Base-by-base conservation (phyloP, 2,113 vertebrate species). In the Rhombomys opimus region DNA sequence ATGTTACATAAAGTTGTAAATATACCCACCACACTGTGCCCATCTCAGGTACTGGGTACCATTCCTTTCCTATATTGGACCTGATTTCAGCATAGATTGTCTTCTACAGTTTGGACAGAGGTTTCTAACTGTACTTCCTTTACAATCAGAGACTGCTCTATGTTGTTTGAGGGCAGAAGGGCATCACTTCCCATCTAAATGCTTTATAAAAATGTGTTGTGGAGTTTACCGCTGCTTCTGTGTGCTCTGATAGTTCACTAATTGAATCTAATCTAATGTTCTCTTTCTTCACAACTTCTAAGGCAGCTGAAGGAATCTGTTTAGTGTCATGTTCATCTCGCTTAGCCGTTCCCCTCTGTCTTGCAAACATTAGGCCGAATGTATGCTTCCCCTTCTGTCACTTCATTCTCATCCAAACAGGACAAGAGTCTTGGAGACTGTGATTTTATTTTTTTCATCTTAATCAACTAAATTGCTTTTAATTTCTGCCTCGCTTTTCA, bases 211-310 rank as follows among this genome's bases (percentile, higher is more conserved):
- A 22, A 25, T 82, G 54, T 14, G 35, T 59, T 59, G 57, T n/a
- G 32, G 80, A 59, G 80, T 82, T 75, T 25, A 38, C 14, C 14
- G 35, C 35, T 59, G 59, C 38, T 35, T 59, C 11, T 4, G 2
- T 10, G 23, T 82, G 20, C 35, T 5, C 80, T 25, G 57, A 59
- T 35, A 7, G 54, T 15, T 25, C 54, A 82, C 10, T 61, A n/a
- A 61, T 12, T 15, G 54, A 38, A 0, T 1, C 5, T 25, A 38
- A 0, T 1, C 5, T 25, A 61, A 38, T 7, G 6, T 38, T 38
- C 6, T 61, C 80, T 38, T 38, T 81, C 57, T 59, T 15, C 78
- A 7, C 12, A 25, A 61, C 57, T 61, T 61, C 54, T 61, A 82
- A 61, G 35, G 80, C 11, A 61, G 22, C 7, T 10, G 8, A 38